Base-by-base conservation (phyloP, 2,888 invertebrate genomes). In the Sipha maydis region DNA sequence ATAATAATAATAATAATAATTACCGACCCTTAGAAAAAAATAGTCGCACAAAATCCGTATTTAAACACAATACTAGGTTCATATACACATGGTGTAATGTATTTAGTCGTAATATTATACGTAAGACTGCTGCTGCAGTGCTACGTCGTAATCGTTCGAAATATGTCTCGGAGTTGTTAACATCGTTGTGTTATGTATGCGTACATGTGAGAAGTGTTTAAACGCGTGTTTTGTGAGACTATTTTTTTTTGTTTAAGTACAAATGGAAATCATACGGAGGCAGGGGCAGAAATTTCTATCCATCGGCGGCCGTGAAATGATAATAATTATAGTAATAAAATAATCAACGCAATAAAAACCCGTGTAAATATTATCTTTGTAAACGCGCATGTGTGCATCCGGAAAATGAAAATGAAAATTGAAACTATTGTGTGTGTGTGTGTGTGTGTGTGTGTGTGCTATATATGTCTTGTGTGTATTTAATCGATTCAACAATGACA, bases 1-100 rank as follows among this genome's bases (percentile, higher is more conserved):
- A 61, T 56, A n/a, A n/a, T n/a, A n/a, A n/a, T 67, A 61, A 69
- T 69, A 82, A 69, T 69, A n/a, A 80, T 82, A 41, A 31, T 48
- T 4, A 67, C 67, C n/a, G 41, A 71, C 71, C 69, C 21, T 21
- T 71, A 31, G 28, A 31, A 82, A 48, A 82, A 83, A 82, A 69
- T 82, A 71, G 25, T 31, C 71, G 28, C 69, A 71, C 19, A 71
- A 83, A 83, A 48, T 28, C 48, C 28, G 48, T 31, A 71, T 34
- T 79, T 28, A 2, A 71, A 71, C 17, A 31, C 17, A 71, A 17
- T 8, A 31, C 11, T 17, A 17, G 17, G 25, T 25, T 17, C 71
- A 41, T 31, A 71, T 2, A 21, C 25, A 31, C 2, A 71, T 4
- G 28, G 25, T 61, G 7, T 11, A 54, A 56, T 56, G 21, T 61